These are phyloP conservation scores for Calephelis nemesis DNA, from an alignment of 1,140 invertebrate genomes.

Conservation along the genomic window DNA sequence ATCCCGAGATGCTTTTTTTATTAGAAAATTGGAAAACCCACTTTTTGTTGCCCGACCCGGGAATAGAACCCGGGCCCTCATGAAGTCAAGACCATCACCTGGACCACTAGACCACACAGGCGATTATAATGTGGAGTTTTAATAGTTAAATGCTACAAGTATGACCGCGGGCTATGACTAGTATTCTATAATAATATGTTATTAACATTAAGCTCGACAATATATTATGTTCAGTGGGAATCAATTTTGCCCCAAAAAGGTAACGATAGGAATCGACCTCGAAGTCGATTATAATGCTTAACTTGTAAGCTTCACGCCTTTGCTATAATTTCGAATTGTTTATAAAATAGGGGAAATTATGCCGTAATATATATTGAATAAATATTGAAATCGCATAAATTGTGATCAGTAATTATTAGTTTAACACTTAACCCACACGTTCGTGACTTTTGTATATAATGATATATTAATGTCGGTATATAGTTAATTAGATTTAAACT, in stretches of 20 bases:
- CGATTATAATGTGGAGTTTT: too few relatives aligned
- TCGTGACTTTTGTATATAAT: neutral
- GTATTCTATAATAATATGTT: neutral
- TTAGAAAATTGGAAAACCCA: too few relatives aligned
- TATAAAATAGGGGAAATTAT: neutral
- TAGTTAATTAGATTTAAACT: too few relatives aligned
- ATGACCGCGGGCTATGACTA: too few relatives aligned
- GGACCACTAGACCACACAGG: too few relatives aligned
- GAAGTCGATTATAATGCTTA: neutral
- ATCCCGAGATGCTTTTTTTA: too few relatives aligned
- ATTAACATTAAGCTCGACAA: neutral
- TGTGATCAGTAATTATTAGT: neutral
- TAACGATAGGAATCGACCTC: constrained; percentile 1
- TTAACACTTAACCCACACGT: neutral
- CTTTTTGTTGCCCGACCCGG: too few relatives aligned
- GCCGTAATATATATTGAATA: neutral
- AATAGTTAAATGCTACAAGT: too few relatives aligned
- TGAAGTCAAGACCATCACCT: too few relatives aligned
- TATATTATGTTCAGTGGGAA: neutral
- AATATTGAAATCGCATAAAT: constrained; percentile 3
- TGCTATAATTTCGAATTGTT: neutral
- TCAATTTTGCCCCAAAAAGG: neutral
- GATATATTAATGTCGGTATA: too few relatives aligned
- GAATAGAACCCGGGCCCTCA: too few relatives aligned
- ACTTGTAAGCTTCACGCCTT: constrained; percentile 6